These are phyloP conservation scores for Melangyna quadrimaculata DNA, from an alignment of 2,888 invertebrate genomes.

Conservation along the genomic window DNA sequence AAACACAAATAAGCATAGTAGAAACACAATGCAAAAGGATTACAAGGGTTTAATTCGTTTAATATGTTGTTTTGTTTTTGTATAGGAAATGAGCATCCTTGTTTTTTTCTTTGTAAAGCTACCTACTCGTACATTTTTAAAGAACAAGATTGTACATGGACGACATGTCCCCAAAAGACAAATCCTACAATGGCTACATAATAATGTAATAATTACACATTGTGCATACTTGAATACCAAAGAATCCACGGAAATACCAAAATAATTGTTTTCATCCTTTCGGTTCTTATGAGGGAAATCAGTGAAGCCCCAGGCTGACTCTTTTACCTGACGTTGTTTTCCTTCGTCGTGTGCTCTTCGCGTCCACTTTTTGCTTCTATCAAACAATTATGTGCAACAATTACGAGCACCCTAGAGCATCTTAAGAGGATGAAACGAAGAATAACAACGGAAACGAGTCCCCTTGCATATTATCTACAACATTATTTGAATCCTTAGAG, in stretches of 20 bases:
- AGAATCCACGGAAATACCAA: slow-evolving; percentile 1
- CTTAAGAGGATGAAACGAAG: neutral
- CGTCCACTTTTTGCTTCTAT: neutral
- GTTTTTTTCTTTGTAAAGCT: neutral
- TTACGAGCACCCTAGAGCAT: slow-evolving; percentile 34
- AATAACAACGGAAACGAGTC: neutral
- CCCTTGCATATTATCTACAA: neutral
- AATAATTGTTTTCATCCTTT: neutral
- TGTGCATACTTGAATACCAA: slow-evolving; percentile 12
- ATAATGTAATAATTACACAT: neutral
- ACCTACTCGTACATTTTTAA: neutral
- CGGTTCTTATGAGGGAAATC: neutral
- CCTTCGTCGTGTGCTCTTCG: neutral
- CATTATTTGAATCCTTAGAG: neutral
- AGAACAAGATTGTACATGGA: neutral
- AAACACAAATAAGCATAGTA: neutral
- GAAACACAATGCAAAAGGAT: slow-evolving; percentile 29
- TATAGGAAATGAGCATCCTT: slow-evolving; percentile 49
- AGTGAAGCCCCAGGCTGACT: neutral
- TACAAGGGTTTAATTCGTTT: slow-evolving; percentile 55
- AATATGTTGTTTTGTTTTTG: neutral
- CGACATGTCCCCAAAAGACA: slow-evolving; percentile 23
- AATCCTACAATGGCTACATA: neutral
- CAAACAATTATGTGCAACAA: slow-evolving; percentile 62
- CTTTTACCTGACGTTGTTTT: neutral